Percentiles rank a stretch among this genome's conserved stretches.
These are phyloP conservation scores for Upupa epops DNA, from an alignment of 2,113 vertebrate species.

Conservation along the genomic window DNA sequence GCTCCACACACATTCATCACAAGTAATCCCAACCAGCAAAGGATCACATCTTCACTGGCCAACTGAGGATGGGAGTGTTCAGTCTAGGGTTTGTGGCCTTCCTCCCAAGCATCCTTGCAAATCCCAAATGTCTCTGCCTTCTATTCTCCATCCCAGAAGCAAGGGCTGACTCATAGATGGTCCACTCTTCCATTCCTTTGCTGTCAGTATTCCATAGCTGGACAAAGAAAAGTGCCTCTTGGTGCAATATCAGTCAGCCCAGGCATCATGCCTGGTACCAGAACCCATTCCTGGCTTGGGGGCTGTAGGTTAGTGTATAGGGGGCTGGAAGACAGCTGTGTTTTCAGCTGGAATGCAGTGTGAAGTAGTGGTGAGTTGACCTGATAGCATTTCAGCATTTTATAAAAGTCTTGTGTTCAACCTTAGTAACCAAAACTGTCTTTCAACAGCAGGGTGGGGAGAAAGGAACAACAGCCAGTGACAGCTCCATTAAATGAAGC, in stretches of 20 bases:
- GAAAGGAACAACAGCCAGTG: not conserved
- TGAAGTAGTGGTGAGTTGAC: not conserved
- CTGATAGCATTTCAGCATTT: not conserved
- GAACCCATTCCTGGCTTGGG: not conserved
- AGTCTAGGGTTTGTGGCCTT: not conserved
- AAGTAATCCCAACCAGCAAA: not conserved
- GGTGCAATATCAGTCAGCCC: not conserved
- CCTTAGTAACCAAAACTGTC: not conserved
- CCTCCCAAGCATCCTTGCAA: fast-evolving
- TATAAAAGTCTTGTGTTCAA: not conserved
- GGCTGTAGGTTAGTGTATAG: too few relatives aligned
- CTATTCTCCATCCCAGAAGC: not conserved
- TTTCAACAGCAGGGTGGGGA: not conserved
- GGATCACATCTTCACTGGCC: not conserved
- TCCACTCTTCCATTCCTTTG: not conserved
- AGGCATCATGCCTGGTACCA: not conserved
- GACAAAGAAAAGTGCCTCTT: not conserved
- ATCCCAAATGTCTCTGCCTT: not conserved
- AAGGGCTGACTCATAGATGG: fast-evolving
- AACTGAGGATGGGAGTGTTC: not conserved
- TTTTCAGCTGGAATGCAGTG: not conserved
- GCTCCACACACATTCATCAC: fast-evolving
- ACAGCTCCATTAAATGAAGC: not conserved
- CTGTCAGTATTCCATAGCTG: not conserved
- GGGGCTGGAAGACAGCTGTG: fast-evolving